Conservation (phyloP, 1,140 invertebrate species). For the Hirudo medicinalis region DNA sequence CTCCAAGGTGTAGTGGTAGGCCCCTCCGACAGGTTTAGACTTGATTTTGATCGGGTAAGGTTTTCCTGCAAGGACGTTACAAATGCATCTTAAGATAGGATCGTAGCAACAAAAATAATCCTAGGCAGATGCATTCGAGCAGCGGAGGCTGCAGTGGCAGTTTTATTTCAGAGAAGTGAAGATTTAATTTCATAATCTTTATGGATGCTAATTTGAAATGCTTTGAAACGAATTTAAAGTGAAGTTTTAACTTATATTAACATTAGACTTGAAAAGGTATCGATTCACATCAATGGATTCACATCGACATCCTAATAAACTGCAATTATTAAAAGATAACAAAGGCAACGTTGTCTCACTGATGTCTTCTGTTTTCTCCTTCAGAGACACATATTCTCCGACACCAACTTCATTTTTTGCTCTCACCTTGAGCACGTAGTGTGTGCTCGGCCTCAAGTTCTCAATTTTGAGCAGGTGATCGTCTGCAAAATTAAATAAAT, state of each 20-base stretch:
- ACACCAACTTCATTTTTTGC: constrained; percentile 68
- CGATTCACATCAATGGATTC: too few species aligned
- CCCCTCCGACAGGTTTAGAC: constrained; percentile 7
- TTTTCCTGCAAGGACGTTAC: background rate
- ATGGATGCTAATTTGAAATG: too few species aligned
- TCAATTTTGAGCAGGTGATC: constrained; percentile 46
- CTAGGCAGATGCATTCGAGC: too few species aligned
- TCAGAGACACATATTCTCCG: constrained; percentile 42
- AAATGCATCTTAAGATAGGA: background rate
- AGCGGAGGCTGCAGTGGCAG: too few species aligned
- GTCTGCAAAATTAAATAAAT: too few species aligned
- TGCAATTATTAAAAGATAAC: background rate
- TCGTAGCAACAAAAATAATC: background rate
- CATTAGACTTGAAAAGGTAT: too few species aligned
- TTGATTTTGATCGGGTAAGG: constrained; percentile 18
- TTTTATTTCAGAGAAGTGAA: too few species aligned
- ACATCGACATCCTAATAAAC: too few species aligned
- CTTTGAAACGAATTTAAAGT: too few species aligned
- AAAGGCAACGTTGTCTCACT: constrained; percentile 9
- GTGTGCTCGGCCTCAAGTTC: constrained; percentile 58
- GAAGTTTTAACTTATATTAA: too few species aligned
- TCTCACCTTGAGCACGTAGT: constrained; percentile 70
- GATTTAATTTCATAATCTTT: too few species aligned
- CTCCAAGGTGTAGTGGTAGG: constrained; percentile 16
- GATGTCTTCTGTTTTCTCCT: constrained; percentile 14